Conservation (phyloP, 1,140 invertebrate species). For the Brachionus asplanchnoidis region DNA sequence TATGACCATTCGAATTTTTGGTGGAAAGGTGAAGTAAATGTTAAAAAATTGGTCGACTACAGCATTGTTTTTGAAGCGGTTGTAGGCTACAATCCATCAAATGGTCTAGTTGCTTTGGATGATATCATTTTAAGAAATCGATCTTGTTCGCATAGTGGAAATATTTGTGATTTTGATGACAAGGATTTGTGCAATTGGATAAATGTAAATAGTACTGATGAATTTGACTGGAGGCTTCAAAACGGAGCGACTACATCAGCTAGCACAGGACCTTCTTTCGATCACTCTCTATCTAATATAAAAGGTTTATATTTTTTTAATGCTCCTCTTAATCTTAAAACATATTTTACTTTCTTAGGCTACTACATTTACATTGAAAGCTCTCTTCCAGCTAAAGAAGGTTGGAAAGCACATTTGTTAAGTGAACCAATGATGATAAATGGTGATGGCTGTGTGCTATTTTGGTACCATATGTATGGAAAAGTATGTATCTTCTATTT, state of each 20-base stretch:
- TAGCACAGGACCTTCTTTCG: slow-evolving; percentile 59
- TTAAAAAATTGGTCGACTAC: not conserved
- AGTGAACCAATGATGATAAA: not conserved
- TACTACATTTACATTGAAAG: slow-evolving; percentile 44
- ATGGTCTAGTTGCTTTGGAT: slow-evolving; percentile 36
- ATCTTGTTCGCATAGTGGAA: not conserved
- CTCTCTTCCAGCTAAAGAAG: not conserved
- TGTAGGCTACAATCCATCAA: slow-evolving; percentile 1
- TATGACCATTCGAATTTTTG: slow-evolving; percentile 8
- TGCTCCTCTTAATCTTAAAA: not conserved
- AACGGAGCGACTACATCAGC: slow-evolving; percentile 45
- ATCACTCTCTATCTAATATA: slow-evolving; percentile 58
- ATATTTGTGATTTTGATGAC: slow-evolving; percentile 29
- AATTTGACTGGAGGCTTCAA: slow-evolving; percentile 51
- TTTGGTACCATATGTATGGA: slow-evolving; percentile 45
- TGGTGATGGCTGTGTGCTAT: slow-evolving; percentile 40
- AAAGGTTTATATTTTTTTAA: not conserved
- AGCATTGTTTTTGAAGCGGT: slow-evolving; percentile 19
- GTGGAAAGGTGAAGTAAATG: slow-evolving; percentile 37
- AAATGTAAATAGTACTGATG: slow-evolving; percentile 21
- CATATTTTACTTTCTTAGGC: slow-evolving; percentile 15
- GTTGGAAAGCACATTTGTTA: slow-evolving; percentile 30
- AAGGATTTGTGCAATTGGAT: slow-evolving; percentile 40
- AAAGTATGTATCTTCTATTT: not conserved
- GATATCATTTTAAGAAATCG: slow-evolving; percentile 16